These are phyloP conservation scores for Tamandua tetradactyla DNA, from an alignment of 2,797 vertebrate species.

Conservation along the genomic window DNA sequence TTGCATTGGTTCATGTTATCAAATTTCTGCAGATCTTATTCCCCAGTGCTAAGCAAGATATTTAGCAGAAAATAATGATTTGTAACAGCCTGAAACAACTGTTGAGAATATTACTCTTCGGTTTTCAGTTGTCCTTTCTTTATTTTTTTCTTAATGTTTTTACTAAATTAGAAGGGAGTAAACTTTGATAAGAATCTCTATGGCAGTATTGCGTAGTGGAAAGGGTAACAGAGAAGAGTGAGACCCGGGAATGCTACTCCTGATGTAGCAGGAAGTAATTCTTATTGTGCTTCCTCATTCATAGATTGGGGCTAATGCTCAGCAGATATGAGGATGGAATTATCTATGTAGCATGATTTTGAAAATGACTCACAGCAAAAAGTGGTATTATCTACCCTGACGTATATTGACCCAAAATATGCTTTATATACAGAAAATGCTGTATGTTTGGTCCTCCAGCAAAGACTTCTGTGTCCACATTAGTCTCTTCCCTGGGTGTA, in stretches of 20 bases:
- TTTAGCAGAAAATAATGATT: background rate
- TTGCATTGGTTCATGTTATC: slow-evolving; percentile 63
- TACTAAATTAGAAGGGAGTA: background rate
- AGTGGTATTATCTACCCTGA: background rate
- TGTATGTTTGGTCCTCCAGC: background rate
- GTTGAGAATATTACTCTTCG: slow-evolving; percentile 39
- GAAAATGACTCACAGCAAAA: background rate
- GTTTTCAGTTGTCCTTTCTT: slow-evolving; percentile 2
- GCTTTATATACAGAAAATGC: background rate
- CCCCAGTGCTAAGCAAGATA: background rate
- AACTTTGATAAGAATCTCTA: background rate
- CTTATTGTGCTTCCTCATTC: background rate
- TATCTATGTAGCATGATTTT: background rate
- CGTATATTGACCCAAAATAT: background rate
- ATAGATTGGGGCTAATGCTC: background rate
- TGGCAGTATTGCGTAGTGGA: background rate
- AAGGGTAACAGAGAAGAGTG: background rate
- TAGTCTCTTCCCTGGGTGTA: background rate
- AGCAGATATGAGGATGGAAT: background rate
- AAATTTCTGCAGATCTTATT: slow-evolving; percentile 26
- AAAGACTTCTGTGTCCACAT: background rate
- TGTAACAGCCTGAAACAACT: background rate
- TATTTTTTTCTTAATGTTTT: slow-evolving; percentile 4
- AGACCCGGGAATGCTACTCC: background rate
- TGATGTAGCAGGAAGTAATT: background rate